Evolutionary conservation across 2,113 vertebrate genomes (phyloP).

Genomic region (Oryzias javanicus): DNA sequence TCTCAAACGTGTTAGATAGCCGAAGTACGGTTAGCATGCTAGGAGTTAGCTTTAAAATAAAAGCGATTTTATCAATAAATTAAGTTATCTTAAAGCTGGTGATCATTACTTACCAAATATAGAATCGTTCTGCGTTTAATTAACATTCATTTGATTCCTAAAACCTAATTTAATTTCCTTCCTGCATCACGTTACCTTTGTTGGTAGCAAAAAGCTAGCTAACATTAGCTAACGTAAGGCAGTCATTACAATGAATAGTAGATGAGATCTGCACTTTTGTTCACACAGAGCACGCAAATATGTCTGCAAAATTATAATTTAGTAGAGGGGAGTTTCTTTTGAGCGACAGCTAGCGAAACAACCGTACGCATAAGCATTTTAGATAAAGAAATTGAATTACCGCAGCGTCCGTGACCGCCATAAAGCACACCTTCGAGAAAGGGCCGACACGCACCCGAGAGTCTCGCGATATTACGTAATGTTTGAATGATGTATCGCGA

Average conservation of each 20-base stretch:
- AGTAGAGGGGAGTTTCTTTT: not conserved
- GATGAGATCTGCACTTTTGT: not conserved
- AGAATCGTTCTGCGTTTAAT: not conserved
- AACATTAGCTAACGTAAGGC: conserved; percentile 20
- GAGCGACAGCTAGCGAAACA: not conserved
- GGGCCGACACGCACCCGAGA: conserved; percentile 42
- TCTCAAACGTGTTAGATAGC: no score
- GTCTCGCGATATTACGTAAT: conserved; percentile 53
- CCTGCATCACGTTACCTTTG: conserved; percentile 10
- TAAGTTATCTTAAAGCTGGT: no score
- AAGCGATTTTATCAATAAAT: no score
- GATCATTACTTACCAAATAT: no score
- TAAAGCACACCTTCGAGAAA: conserved; percentile 73
- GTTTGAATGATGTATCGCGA: conserved; percentile 34
- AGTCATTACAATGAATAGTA: conserved; percentile 40
- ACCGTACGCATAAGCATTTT: not conserved
- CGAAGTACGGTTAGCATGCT: no score
- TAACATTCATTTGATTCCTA: not conserved
- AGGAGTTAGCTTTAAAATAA: no score
- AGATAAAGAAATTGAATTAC: conserved; percentile 67
- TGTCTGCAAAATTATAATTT: not conserved
- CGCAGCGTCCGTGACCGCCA: conserved; percentile 79
- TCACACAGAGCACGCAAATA: not conserved
- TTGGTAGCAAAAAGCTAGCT: conserved; percentile 37
- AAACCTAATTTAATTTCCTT: conserved; percentile 19